Evolutionary conservation across 2,113 vertebrate genomes (phyloP), one percentile per base, ranked within the genome.

Genomic region (Cryptotis parvus): DNA sequence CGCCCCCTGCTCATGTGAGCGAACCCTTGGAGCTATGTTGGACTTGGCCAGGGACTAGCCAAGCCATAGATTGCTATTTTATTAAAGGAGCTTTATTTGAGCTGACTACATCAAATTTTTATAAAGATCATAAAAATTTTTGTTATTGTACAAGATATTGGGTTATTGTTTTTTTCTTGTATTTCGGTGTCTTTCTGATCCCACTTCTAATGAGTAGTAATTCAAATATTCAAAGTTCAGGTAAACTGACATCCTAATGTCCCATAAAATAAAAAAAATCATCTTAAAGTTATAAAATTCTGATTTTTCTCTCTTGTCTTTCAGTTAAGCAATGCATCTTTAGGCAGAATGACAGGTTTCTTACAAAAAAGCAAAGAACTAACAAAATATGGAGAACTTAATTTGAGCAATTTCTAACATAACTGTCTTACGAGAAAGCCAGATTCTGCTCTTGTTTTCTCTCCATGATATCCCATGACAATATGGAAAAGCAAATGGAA

Each of bases 201-300:
- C 78, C 61, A 74, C 20, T 91, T 89, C 12, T 39, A 90, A 74
- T 45, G 1, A 55, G 4, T 2, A 69, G 24, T 66, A 89, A 81
- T 87, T 76, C 20, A 89, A 3, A 90, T 84, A 87, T 55, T 68
- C 9, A 76, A 69, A 87, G 49, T 84, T 81, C 7, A 49, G 68
- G 80, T 61, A 89, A 90, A 69, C 45, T 70, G 10, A 90, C 27
- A 90, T 16, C 6, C 49, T 29, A 70, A 31, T 69, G 20, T 29
- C 24, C 37, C 33, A 74, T 49, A 77, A 52, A 73, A 39, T 49
- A 9, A 4, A 37, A 83, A 79, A 73, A 81, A 80, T 58, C 68
- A 9, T 7, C 45, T 63, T 88, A 37, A 85, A 68, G 27, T 3
- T 73, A 0, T 69, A 26, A 74, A 81, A 76, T 95, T 89, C n/a